Conservation (phyloP, 2,797 vertebrate species). For the Brotogeris chrysoptera region DNA sequence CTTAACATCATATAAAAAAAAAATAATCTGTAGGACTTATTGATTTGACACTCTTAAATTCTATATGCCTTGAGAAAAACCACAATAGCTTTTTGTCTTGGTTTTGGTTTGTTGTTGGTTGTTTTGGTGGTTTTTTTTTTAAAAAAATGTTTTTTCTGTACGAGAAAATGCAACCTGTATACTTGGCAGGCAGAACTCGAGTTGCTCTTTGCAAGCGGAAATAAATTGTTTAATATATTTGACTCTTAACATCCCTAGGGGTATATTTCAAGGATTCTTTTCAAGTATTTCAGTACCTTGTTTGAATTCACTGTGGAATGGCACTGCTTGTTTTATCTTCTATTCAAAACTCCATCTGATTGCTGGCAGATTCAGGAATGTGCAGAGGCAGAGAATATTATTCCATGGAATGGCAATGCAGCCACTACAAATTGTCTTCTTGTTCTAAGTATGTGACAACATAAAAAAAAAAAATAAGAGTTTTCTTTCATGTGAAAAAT, state of each 20-base stretch:
- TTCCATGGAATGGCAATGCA: not conserved
- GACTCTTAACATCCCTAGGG: not conserved
- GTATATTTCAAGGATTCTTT: not conserved
- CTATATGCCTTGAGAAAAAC: not conserved
- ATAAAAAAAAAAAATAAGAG: conserved; percentile 1
- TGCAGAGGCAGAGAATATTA: not conserved
- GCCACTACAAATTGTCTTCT: conserved; percentile 31
- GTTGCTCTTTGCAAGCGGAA: not conserved
- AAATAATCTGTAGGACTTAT: not conserved
- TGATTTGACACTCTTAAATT: not conserved
- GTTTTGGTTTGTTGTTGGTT: not conserved
- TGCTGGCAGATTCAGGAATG: not conserved
- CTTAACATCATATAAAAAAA: not conserved
- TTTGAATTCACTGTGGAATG: conserved; percentile 17
- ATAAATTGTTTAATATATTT: not conserved
- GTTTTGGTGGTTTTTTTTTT: not conserved
- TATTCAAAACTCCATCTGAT: conserved; percentile 39
- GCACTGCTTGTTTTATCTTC: not conserved
- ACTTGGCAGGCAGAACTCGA: not conserved
- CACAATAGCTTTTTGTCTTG: not conserved
- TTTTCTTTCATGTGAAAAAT: conserved; percentile 14
- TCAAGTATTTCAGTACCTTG: not conserved
- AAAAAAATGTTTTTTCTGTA: not conserved
- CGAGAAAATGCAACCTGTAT: not conserved
- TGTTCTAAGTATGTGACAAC: not conserved